Evolutionary conservation across 2,113 vertebrate genomes (phyloP).

Genomic region (Nerophis ophidion): DNA sequence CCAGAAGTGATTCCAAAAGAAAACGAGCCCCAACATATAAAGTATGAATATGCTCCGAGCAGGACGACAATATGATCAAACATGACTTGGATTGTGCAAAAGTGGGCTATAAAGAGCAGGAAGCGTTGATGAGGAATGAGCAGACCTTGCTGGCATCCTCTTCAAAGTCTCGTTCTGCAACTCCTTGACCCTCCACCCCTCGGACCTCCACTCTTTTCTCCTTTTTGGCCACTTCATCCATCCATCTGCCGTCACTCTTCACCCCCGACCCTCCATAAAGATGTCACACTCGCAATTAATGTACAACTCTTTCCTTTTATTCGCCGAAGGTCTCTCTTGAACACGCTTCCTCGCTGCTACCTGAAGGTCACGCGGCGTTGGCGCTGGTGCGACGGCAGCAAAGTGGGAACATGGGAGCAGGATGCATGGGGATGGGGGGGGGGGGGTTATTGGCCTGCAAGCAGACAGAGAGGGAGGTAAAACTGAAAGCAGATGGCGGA

Average conservation of each 20-base stretch:
- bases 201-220: neutral
- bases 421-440: slow-evolving; percentile 32
- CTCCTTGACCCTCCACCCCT: slow-evolving; percentile 1
- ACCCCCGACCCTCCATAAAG: slow-evolving; percentile 17
- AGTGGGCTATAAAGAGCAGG: slow-evolving; percentile 2
- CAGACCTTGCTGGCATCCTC: slow-evolving; percentile 1
- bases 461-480: slow-evolving; percentile 61
- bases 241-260: slow-evolving; percentile 7
- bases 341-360: slow-evolving; percentile 41
- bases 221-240: slow-evolving; percentile 4
- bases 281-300: slow-evolving; percentile 19
- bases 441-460: slow-evolving; percentile 34
- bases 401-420: slow-evolving; percentile 12
- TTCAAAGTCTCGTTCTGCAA: slow-evolving; percentile 9
- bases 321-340: slow-evolving; percentile 13
- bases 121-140: slow-evolving; percentile 5
- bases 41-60: too few relatives aligned
- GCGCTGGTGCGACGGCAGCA: slow-evolving; percentile 47
- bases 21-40: too few relatives aligned
- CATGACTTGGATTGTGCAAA: neutral
- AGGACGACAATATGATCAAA: too few relatives aligned
- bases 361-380: slow-evolving; percentile 29
- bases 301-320: slow-evolving; percentile 9
- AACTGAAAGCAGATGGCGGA: slow-evolving; percentile 78
- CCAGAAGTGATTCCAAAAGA: too few relatives aligned